phyloP scores from a whole-genome alignment of 92 coral and sea anemone species.

The Zoanthus sansibaricus region DNA sequence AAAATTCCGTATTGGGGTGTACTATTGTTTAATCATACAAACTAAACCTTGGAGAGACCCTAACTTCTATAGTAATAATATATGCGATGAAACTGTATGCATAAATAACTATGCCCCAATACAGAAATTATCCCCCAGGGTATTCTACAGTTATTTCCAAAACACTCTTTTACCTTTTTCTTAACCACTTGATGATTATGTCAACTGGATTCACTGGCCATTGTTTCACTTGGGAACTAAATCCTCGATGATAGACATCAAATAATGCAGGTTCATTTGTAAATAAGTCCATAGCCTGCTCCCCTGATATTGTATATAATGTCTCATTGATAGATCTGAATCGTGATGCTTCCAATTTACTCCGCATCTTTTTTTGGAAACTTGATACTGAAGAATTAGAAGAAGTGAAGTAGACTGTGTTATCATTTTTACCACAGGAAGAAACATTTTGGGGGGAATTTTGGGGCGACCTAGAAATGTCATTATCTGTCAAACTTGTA shows the following conservation, averaged over 20 bases:
- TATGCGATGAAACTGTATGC: too few species aligned
- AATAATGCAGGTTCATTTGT: slow-evolving; percentile 76
- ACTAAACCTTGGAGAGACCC: too few species aligned
- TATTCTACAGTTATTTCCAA: neutral
- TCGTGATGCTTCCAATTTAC: slow-evolving; percentile 89
- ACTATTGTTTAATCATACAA: too few species aligned
- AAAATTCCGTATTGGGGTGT: too few species aligned
- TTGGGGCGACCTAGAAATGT: neutral
- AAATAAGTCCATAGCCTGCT: slow-evolving; percentile 77
- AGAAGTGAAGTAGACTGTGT: neutral
- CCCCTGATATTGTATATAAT: slow-evolving; percentile 86
- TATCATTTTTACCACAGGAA: neutral
- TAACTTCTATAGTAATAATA: too few species aligned
- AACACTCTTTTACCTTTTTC: slow-evolving; percentile 69
- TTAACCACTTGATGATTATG: slow-evolving; percentile 88
- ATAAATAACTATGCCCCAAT: too few species aligned
- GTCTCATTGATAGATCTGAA: slow-evolving; percentile 97
- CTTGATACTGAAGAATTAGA: slow-evolving; percentile 27
- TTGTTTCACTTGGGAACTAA: slow-evolving; percentile 82
- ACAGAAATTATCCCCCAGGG: too few species aligned
- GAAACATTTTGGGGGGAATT: neutral
- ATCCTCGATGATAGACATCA: slow-evolving; percentile 93
- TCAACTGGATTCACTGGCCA: slow-evolving; percentile 99
- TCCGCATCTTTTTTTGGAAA: slow-evolving; percentile 80
- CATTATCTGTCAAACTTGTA: neutral